Evolutionary conservation across 2,797 vertebrate species (phyloP).

Genomic region (Microctenopoma stevenorrisi): DNA sequence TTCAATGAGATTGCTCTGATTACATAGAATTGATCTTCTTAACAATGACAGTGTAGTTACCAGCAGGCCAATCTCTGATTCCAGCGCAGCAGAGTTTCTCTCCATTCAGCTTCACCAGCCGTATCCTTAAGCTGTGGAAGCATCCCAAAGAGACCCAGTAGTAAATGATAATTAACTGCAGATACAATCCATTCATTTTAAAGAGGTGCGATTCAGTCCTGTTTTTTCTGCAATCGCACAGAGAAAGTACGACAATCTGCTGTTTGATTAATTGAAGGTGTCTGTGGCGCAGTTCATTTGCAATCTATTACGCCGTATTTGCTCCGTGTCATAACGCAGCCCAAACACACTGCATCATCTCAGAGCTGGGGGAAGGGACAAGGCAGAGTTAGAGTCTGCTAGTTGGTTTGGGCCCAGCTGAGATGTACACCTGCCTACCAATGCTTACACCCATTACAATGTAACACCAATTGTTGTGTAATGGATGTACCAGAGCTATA

Average conservation of each 20-base stretch:
- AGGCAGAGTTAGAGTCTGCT: slow-evolving; percentile 15
- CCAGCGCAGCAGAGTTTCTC: slow-evolving; percentile 51
- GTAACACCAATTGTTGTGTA: slow-evolving; percentile 1
- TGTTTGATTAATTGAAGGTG: slow-evolving; percentile 81
- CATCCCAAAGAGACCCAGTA: slow-evolving; percentile 70
- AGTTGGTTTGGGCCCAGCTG: slow-evolving; percentile 19
- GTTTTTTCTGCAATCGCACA: slow-evolving; percentile 37
- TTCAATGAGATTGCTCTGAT: slow-evolving; percentile 63
- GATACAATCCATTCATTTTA: slow-evolving; percentile 80
- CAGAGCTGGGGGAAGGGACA: slow-evolving; percentile 42
- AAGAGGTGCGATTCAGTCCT: slow-evolving; percentile 65
- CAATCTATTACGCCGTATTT: slow-evolving; percentile 83
- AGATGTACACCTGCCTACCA: not conserved
- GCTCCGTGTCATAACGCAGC: slow-evolving; percentile 81
- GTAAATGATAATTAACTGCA: slow-evolving; percentile 84
- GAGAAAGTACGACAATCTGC: slow-evolving; percentile 73
- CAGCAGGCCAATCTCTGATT: slow-evolving; percentile 54
- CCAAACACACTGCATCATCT: slow-evolving; percentile 83
- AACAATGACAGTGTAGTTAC: slow-evolving; percentile 75
- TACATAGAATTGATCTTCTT: slow-evolving; percentile 70
- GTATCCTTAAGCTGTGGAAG: slow-evolving; percentile 75
- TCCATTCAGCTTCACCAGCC: slow-evolving; percentile 59
- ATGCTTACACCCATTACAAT: slow-evolving; percentile 9
- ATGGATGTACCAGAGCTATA: slow-evolving; percentile 3
- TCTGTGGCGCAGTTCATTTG: slow-evolving; percentile 80